Conservation (phyloP, 2,797 vertebrate genomes). For the Catostomus latipinnis region DNA sequence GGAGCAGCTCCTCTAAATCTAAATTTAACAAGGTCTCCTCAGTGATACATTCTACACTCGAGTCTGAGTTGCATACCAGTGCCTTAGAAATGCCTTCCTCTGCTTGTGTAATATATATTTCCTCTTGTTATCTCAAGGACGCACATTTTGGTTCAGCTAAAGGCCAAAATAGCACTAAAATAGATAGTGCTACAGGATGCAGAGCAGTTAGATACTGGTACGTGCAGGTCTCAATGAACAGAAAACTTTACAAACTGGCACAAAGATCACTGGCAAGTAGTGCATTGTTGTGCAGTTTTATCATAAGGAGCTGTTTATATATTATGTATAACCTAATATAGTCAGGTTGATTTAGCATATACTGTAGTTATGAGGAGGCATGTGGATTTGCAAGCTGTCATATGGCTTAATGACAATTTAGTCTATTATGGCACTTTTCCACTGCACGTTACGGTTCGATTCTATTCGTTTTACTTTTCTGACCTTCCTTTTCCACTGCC, state of each 20-base stretch:
- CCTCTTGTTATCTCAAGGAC: slow-evolving; percentile 48
- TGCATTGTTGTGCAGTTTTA: too few relatives aligned
- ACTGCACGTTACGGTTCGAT: too few relatives aligned
- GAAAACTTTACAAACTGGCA: background rate
- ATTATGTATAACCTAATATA: too few relatives aligned
- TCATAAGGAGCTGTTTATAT: too few relatives aligned
- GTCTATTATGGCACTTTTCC: background rate
- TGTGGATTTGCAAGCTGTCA: slow-evolving; percentile 5
- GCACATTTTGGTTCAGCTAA: slow-evolving; percentile 36
- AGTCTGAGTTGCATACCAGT: background rate
- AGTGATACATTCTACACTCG: slow-evolving; percentile 27
- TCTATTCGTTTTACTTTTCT: too few relatives aligned
- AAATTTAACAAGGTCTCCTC: slow-evolving; percentile 21
- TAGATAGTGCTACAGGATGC: background rate
- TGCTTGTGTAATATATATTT: background rate
- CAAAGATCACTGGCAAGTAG: background rate
- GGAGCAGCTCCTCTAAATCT: background rate
- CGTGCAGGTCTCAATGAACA: background rate
- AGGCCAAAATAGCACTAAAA: background rate
- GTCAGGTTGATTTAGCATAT: background rate
- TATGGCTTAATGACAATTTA: background rate
- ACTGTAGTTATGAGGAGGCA: background rate
- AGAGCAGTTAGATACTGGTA: background rate
- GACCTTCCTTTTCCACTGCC: too few relatives aligned
- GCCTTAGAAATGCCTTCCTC: slow-evolving; percentile 1